Evolutionary conservation across 2,797 vertebrate species (phyloP).

Genomic region (Periparus ater): DNA sequence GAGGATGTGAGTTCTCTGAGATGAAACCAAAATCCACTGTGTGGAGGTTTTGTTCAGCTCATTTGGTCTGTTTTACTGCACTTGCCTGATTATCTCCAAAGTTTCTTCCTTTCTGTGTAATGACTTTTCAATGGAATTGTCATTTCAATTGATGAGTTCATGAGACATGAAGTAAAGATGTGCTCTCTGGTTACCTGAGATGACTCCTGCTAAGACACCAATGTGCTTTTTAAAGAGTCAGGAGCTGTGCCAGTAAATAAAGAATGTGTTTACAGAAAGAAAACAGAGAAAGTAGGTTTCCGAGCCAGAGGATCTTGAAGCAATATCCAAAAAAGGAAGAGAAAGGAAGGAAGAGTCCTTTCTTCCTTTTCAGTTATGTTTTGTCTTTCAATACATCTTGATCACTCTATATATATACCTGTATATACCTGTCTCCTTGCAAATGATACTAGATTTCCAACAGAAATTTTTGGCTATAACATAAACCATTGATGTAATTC

Average conservation of each 20-base stretch:
- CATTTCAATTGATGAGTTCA: not conserved
- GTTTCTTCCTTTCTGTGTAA: not conserved
- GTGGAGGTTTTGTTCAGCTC: not conserved
- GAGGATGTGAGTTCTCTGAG: not conserved
- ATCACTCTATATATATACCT: not conserved
- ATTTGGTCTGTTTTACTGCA: not conserved
- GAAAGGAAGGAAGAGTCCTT: not conserved
- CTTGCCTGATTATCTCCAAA: not conserved
- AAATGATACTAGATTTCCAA: not conserved
- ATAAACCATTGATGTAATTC: not conserved
- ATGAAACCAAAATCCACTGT: not conserved
- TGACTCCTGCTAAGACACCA: not conserved
- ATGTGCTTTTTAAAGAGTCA: not conserved
- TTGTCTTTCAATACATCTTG: not conserved
- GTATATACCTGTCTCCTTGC: not conserved
- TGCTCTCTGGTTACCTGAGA: not conserved
- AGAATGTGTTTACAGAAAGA: not conserved
- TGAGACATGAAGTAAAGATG: not conserved
- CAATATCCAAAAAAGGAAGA: not conserved
- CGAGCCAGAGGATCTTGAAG: not conserved
- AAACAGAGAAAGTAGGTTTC: not conserved
- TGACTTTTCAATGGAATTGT: not conserved
- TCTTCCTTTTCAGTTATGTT: not conserved
- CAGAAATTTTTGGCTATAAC: not conserved
- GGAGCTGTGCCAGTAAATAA: not conserved